Base-by-base conservation (phyloP, 2,888 invertebrate genomes). In the Apamea epomidion region DNA sequence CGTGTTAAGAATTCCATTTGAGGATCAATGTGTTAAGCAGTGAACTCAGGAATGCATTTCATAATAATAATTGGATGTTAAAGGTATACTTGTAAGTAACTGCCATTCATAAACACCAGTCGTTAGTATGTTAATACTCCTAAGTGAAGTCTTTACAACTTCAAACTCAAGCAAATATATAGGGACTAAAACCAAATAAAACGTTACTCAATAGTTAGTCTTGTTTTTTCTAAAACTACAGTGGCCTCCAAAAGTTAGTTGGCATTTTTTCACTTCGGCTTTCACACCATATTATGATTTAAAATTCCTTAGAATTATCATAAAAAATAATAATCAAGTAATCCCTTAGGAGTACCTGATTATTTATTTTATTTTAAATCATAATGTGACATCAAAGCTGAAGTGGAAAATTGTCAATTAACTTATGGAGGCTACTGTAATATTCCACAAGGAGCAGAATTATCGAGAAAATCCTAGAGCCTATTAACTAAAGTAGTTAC, bases 1-100 rank as follows among this genome's bases (percentile, higher is more conserved):
- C 48, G 51, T 71, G 60, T 65, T 71, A n/a, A 68, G 70, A 78
- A 83, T 87, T 87, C 51, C 42, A 42, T 74, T 79, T 51, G 62
- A 48, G 32, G 51, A 83, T 64, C 37, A 75, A 48, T 75, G 48
- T 80, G 12, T 42, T 21, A 21, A 48, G 18, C 51, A 29, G 10
- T 25, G 16, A 45, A 80, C 51, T 85, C 5, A 70, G 65, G 68
- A 69, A 80, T 69, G 80, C n/a, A 69, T 65, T 84, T 65, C 37
- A 14, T 64, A 51, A 42, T 14, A n/a, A 32, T 45, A 62, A 54
- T 48, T 6, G 45, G 18, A 65, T 48, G 45, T 29, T 54, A 21
- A 32, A 45, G 8, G 14, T 32, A 16, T 21, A 37, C 51, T 51
- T 51, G 18, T 25, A n/a, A 51, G 10, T 4, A 62, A n/a, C 18